Conservation (phyloP, 64 coral and sea anemone genomes). For the Montipora cactus region DNA sequence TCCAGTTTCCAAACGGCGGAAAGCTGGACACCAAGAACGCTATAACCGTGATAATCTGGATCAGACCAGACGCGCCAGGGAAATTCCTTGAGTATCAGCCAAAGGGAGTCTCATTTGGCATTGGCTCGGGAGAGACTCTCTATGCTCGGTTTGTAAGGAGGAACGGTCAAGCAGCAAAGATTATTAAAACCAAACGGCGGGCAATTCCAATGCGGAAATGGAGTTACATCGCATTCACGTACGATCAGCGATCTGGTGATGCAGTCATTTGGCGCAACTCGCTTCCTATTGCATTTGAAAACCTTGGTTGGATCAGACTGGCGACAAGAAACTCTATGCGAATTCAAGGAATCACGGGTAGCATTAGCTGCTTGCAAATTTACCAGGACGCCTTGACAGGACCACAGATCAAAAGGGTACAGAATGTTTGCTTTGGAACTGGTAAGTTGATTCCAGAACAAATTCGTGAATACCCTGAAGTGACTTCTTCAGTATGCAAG, state of each 20-base stretch:
- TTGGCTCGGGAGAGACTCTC: conserved; percentile 4
- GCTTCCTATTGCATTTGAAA: conserved; percentile 40
- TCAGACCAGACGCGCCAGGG: conserved; percentile 44
- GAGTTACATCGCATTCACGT: conserved; percentile 52
- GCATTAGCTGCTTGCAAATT: conserved; percentile 79
- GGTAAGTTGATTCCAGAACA: conserved; percentile 28
- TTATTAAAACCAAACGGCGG: conserved; percentile 41
- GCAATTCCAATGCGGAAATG: conserved; percentile 10
- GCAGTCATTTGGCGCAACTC: conserved; percentile 44
- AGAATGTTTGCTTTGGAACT: conserved; percentile 80
- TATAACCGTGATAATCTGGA: conserved; percentile 58
- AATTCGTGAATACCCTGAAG: too few species aligned
- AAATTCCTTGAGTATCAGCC: conserved; percentile 48
- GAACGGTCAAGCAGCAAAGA: conserved; percentile 22
- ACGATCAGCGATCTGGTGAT: conserved; percentile 27
- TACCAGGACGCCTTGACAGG: conserved; percentile 71
- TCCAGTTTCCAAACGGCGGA: conserved; percentile 54
- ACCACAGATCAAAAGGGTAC: conserved; percentile 68
- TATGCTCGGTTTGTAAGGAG: conserved; percentile 12
- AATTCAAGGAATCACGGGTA: conserved; percentile 69
- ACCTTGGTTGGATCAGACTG: conserved; percentile 51
- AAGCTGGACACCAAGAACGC: conserved; percentile 54
- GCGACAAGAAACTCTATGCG: conserved; percentile 38
- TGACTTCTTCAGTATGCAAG: too few species aligned
- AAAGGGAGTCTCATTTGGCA: conserved; percentile 20